These are phyloP conservation scores for Leptinotarsa undecemlineata DNA, from an alignment of 1,140 invertebrate genomes.

Conservation along the genomic window DNA sequence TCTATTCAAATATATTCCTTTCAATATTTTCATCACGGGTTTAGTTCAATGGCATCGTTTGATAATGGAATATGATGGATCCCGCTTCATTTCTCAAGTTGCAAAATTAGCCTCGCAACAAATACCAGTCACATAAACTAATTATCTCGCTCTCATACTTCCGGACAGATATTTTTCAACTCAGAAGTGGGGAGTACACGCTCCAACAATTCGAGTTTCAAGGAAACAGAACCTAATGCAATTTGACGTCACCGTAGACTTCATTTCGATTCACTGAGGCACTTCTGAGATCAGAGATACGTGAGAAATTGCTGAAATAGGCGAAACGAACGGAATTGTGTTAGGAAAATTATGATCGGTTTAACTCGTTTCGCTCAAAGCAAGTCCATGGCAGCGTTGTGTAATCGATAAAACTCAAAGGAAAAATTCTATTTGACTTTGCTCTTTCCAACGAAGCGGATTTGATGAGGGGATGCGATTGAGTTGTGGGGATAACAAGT, in stretches of 20 bases:
- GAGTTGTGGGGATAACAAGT: too few relatives aligned
- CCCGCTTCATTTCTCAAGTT: too few relatives aligned
- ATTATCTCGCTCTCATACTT: too few relatives aligned
- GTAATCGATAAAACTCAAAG: not conserved
- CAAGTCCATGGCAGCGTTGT: not conserved
- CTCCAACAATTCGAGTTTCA: not conserved
- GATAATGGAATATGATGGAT: too few relatives aligned
- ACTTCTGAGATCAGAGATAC: not conserved
- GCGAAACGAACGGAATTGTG: not conserved
- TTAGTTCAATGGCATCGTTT: too few relatives aligned
- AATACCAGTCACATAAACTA: too few relatives aligned
- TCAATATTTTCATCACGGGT: too few relatives aligned
- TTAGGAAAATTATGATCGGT: constrained; percentile 3
- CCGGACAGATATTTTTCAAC: too few relatives aligned
- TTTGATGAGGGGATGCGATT: too few relatives aligned
- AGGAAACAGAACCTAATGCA: not conserved
- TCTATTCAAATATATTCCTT: too few relatives aligned
- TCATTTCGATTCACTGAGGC: not conserved
- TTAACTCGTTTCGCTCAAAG: constrained; percentile 1
- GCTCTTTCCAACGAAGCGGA: too few relatives aligned
- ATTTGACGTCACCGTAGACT: not conserved
- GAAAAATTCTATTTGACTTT: not conserved
- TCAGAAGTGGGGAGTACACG: not conserved
- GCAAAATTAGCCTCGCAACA: too few relatives aligned
- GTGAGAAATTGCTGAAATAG: not conserved